These are phyloP conservation scores for Hemaris fuciformis DNA, from an alignment of 2,888 invertebrate species.

Conservation along the genomic window DNA sequence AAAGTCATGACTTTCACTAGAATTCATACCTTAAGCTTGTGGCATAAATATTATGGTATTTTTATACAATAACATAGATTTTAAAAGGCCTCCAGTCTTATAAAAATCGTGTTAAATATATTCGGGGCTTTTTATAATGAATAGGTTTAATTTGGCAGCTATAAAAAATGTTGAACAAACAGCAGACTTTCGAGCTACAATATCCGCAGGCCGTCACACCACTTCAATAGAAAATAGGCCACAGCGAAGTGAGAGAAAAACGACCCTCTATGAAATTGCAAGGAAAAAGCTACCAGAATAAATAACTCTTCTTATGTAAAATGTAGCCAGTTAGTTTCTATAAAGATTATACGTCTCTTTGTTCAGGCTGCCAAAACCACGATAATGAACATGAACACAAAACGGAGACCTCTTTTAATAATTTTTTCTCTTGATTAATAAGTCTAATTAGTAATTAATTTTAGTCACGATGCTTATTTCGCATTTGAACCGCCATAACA, in stretches of 20 bases:
- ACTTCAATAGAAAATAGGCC: constrained; percentile 67
- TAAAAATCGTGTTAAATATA: not conserved
- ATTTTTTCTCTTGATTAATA: not conserved
- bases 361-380: too few species aligned
- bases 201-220: constrained; percentile 40
- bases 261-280: constrained; percentile 53
- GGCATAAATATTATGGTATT: too few species aligned
- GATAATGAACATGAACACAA: not conserved
- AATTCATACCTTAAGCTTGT: too few species aligned
- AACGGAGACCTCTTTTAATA: not conserved
- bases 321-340: not conserved
- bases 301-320: constrained; percentile 2
- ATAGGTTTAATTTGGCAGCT: constrained; percentile 19
- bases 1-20: too few species aligned
- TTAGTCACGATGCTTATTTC: not conserved
- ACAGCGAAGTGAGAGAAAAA: constrained; percentile 45
- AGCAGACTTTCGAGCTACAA: constrained; percentile 48
- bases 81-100: too few species aligned
- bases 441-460: not conserved
- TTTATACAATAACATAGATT: too few species aligned
- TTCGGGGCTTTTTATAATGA: not conserved
- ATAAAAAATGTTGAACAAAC: constrained; percentile 35
- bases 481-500: not conserved
- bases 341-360: not conserved
- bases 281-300: constrained; percentile 11